Conservation (phyloP, 2,888 invertebrate species). For the Piscicola geometra region DNA sequence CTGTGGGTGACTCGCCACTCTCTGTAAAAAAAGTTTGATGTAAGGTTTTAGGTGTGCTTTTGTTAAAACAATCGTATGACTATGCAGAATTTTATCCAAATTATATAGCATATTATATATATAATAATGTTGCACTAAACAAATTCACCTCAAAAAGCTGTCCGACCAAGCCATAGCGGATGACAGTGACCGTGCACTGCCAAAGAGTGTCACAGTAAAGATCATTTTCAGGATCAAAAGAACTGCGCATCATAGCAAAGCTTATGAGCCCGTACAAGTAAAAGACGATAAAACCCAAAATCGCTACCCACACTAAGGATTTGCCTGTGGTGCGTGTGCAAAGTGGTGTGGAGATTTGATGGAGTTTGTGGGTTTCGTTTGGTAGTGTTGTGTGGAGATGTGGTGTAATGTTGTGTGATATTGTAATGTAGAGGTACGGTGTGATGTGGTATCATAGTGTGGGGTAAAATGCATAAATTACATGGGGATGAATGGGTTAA, state of each 20-base stretch:
- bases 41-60: background rate
- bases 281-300: constrained; percentile 55
- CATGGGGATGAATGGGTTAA: too few species aligned
- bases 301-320: constrained; percentile 55
- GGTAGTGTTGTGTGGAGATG: too few species aligned
- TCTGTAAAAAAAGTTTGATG: constrained; percentile 33
- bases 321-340: constrained; percentile 46
- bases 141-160: constrained; percentile 43
- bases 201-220: constrained; percentile 54
- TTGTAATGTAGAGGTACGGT: too few species aligned
- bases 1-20: constrained; percentile 40
- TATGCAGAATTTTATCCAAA: background rate
- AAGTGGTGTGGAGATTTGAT: background rate
- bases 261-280: constrained; percentile 56
- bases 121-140: background rate
- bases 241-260: constrained; percentile 54
- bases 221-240: constrained; percentile 51
- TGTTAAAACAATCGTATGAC: background rate
- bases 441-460: too few species aligned
- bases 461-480: too few species aligned
- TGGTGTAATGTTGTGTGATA: background rate
- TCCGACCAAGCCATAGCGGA: constrained; percentile 55
- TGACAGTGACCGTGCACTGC: constrained; percentile 55
- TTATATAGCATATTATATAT: background rate
- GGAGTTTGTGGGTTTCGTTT: too few species aligned